These are phyloP conservation scores for Plemyria rubiginata DNA, from an alignment of 2,888 invertebrate species.

Conservation along the genomic window DNA sequence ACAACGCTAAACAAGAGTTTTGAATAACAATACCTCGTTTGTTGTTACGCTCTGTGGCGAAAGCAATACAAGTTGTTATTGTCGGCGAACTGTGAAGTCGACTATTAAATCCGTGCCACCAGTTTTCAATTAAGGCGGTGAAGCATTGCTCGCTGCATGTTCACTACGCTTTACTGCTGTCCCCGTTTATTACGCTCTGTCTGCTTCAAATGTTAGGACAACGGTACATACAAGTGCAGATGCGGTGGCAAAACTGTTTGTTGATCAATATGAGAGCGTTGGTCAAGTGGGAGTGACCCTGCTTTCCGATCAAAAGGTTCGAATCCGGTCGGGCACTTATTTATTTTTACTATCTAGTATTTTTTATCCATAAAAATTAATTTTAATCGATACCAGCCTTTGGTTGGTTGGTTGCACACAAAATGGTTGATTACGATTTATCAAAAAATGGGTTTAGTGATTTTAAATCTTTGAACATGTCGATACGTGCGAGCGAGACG, in stretches of 20 bases:
- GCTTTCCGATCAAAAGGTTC: too few species aligned
- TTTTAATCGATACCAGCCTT: too few species aligned
- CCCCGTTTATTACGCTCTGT: constrained; percentile 6
- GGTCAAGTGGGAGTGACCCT: too few species aligned
- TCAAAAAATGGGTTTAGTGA: too few species aligned
- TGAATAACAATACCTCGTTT: constrained; percentile 11
- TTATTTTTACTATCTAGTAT: too few species aligned
- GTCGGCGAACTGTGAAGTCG: constrained; percentile 34
- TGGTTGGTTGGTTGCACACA: too few species aligned
- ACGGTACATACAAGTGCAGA: neutral
- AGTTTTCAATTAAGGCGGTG: constrained; percentile 38
- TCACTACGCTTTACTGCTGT: constrained; percentile 19
- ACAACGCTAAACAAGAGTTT: constrained; percentile 5
- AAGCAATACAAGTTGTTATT: constrained; percentile 23
- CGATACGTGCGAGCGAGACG: too few species aligned
- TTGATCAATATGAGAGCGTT: neutral
- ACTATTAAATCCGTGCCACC: constrained; percentile 38
- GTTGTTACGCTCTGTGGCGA: too few species aligned
- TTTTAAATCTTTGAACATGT: too few species aligned
- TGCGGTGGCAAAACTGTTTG: neutral
- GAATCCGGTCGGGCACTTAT: too few species aligned
- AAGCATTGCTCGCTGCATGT: constrained; percentile 20
- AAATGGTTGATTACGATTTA: too few species aligned
- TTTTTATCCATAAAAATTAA: too few species aligned
- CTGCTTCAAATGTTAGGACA: neutral